Percentiles rank a stretch among this genome's conserved stretches.
Conservation (phyloP, 2,888 invertebrate species). For the Deilephila elpenor region DNA sequence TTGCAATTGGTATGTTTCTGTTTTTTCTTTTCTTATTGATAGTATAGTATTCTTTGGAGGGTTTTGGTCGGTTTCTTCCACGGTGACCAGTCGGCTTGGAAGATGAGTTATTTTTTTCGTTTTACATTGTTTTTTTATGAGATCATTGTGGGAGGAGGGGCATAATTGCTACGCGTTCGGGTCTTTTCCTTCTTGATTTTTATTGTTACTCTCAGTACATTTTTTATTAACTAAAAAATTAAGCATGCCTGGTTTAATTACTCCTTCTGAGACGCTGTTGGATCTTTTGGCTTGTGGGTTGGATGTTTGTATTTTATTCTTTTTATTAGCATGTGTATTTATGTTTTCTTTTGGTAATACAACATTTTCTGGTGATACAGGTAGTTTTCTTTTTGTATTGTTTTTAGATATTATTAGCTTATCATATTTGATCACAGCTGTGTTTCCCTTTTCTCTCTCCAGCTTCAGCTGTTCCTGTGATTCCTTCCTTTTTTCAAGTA, state of each 20-base stretch:
- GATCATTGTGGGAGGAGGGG: neutral
- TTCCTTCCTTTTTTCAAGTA: slow-evolving; percentile 38
- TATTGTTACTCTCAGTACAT: neutral
- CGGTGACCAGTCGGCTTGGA: too few species aligned
- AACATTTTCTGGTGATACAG: neutral
- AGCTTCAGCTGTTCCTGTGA: slow-evolving; percentile 16
- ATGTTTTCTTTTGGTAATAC: neutral
- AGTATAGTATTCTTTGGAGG: too few species aligned
- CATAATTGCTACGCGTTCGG: slow-evolving; percentile 15
- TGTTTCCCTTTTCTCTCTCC: slow-evolving; percentile 25
- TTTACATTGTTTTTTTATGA: neutral
- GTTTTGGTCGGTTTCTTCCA: too few species aligned
- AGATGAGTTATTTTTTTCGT: too few species aligned
- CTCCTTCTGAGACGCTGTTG: slow-evolving; percentile 16
- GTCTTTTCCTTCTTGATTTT: neutral
- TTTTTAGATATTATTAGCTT: slow-evolving; percentile 30
- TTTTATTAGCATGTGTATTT: slow-evolving; percentile 20
- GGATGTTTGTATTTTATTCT: slow-evolving; percentile 5
- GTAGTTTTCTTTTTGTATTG: neutral
- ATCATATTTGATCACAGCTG: slow-evolving; percentile 22
- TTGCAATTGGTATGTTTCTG: too few species aligned
- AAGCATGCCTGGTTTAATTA: slow-evolving; percentile 29
- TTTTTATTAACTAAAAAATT: slow-evolving; percentile 19
- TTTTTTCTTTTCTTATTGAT: too few species aligned
- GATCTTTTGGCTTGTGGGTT: neutral